Percentiles rank a stretch among this genome's conserved stretches.
phyloP scores from a whole-genome alignment of 2,113 vertebrate genomes.

The Gnathonemus longibarbis region DNA sequence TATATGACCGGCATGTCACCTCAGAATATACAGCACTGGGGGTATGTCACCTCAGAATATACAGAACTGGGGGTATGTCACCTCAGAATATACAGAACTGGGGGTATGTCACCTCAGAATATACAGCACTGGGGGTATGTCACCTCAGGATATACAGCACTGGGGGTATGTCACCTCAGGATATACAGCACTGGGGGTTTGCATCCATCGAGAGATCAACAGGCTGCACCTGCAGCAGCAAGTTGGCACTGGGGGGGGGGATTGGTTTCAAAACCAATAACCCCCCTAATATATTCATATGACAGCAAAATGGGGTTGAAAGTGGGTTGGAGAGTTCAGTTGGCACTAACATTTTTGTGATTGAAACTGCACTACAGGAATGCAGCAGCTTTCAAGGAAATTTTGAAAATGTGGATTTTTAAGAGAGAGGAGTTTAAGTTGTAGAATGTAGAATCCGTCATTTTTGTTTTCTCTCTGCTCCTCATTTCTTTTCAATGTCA shows the following conservation, averaged over 20 bases:
- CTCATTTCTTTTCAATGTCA: background rate
- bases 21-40: too few species aligned
- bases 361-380: constrained; percentile 44
- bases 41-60: too few species aligned
- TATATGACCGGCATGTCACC: too few species aligned
- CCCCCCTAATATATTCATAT: background rate
- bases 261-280: background rate
- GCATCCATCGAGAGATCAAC: background rate
- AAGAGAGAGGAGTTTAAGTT: background rate
- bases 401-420: constrained; percentile 13
- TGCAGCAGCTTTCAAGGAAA: constrained; percentile 11
- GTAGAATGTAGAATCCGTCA: background rate
- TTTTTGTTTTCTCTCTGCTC: constrained; percentile 1
- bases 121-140: too few species aligned
- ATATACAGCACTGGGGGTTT: too few species aligned
- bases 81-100: too few species aligned
- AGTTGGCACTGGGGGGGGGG: background rate
- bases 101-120: too few species aligned
- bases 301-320: background rate
- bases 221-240: background rate
- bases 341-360: constrained; percentile 30
- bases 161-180: too few species aligned
- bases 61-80: too few species aligned
- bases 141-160: too few species aligned
- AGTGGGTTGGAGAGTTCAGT: constrained; percentile 20